phyloP scores from a whole-genome alignment of 2,113 vertebrate species.

The Pollachius pollachius region DNA sequence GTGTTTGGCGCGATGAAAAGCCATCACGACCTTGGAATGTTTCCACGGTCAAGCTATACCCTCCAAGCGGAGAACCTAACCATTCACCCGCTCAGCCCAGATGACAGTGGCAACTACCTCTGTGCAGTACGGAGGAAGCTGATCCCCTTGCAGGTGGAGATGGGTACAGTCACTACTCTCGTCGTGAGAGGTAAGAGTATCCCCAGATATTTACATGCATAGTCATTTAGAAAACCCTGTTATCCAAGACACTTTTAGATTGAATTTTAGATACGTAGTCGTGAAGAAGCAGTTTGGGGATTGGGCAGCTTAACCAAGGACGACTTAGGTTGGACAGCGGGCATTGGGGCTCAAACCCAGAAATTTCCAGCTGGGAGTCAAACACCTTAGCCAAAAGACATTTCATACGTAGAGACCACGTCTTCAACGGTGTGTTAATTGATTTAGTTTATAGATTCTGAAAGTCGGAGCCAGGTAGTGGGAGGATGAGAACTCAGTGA shows the following conservation, averaged over 20 bases:
- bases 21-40: background rate
- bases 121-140: conserved; percentile 24
- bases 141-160: background rate
- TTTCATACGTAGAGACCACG: no score
- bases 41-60: background rate
- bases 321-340: no score
- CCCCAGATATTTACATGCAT: background rate
- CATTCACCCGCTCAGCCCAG: conserved; percentile 27
- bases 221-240: no score
- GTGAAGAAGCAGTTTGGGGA: no score
- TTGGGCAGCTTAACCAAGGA: no score
- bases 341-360: no score
- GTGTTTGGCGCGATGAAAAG: conserved; percentile 11
- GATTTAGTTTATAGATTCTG: no score
- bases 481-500: no score
- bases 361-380: no score
- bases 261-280: background rate
- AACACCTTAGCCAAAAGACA: no score
- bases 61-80: conserved; percentile 30
- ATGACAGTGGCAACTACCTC: conserved; percentile 66
- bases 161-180: conserved; percentile 51
- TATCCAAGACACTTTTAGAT: background rate
- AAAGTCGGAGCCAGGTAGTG: no score
- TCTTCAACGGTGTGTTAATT: no score
- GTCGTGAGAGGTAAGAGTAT: conserved; percentile 53